phyloP scores from a whole-genome alignment of 2,888 invertebrate species.

The Protonemura montana region DNA sequence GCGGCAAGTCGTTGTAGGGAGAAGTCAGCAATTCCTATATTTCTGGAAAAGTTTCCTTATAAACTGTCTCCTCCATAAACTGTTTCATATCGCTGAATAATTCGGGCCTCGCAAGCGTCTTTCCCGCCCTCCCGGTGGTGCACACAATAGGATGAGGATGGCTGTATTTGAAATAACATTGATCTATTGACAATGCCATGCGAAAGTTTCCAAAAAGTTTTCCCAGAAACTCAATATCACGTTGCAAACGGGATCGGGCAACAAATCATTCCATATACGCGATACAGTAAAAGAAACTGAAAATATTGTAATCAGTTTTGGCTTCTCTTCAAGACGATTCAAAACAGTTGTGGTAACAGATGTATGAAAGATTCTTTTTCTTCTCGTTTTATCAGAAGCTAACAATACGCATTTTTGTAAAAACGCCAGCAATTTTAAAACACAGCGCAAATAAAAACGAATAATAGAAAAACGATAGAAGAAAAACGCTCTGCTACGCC shows the following conservation, averaged over 20 bases:
- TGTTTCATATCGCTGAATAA: conserved; percentile 38
- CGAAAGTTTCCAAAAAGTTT: not conserved
- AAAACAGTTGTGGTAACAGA: conserved; percentile 12
- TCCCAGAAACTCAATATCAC: not conserved
- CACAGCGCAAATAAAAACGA: not conserved
- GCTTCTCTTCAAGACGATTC: conserved; percentile 7
- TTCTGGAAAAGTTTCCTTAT: conserved; percentile 10
- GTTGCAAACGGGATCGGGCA: not conserved
- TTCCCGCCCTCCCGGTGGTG: not conserved
- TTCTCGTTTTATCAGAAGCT: not conserved
- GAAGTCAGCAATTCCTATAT: conserved; percentile 25
- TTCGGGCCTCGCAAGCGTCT: not conserved
- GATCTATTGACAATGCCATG: conserved; percentile 31
- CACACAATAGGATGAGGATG: conserved; percentile 24
- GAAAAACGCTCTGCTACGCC: not conserved
- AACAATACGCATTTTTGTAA: not conserved
- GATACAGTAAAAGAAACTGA: not conserved
- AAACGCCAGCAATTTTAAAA: not conserved
- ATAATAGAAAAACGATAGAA: not conserved
- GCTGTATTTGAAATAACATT: conserved; percentile 21
- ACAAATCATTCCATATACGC: not conserved
- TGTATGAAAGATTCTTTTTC: not conserved
- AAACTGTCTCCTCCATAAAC: conserved; percentile 35
- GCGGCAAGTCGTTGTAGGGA: not conserved
- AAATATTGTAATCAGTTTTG: conserved; percentile 12